A percentile compares a stretch with the other conserved stretches of the same genome.
These are phyloP conservation scores for Hipparchia sbordonii DNA, from an alignment of 2,888 invertebrate genomes.

Conservation along the genomic window DNA sequence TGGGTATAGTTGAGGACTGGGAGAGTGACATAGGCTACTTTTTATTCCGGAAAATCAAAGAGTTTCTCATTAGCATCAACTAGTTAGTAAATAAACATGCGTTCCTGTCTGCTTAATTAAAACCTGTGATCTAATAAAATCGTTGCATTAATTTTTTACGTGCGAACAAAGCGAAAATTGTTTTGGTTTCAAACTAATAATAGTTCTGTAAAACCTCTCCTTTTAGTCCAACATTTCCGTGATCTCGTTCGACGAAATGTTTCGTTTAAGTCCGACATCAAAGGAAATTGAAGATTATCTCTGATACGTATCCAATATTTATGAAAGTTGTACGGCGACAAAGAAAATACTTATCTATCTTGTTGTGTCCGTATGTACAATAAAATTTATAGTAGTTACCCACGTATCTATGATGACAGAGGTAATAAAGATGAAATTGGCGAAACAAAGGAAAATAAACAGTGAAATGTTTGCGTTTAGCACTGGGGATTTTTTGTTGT, in stretches of 20 bases:
- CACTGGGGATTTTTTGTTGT: not conserved
- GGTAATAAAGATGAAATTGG: slow-evolving; percentile 21
- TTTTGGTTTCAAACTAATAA: not conserved
- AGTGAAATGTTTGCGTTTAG: slow-evolving; percentile 13
- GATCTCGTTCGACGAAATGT: slow-evolving; percentile 14
- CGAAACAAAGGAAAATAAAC: slow-evolving; percentile 29
- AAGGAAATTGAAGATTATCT: slow-evolving; percentile 21
- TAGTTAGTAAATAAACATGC: too few relatives aligned
- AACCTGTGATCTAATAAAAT: not conserved
- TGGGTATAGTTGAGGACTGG: too few relatives aligned
- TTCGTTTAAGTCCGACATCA: slow-evolving; percentile 19
- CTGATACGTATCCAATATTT: slow-evolving; percentile 19
- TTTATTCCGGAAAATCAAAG: too few relatives aligned
- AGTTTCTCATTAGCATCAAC: too few relatives aligned
- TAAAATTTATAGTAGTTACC: slow-evolving; percentile 1
- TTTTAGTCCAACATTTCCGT: slow-evolving; percentile 9
- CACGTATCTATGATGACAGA: slow-evolving; percentile 20
- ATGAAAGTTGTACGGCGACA: slow-evolving; percentile 11
- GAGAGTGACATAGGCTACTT: too few relatives aligned
- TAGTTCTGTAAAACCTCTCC: slow-evolving; percentile 5
- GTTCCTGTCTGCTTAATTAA: not conserved
- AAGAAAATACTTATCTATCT: slow-evolving; percentile 13
- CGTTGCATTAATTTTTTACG: not conserved
- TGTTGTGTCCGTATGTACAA: not conserved
- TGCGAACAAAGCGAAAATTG: not conserved